Evolutionary conservation across 2,888 invertebrate species (phyloP).

Genomic region (Dasypolia templi): DNA sequence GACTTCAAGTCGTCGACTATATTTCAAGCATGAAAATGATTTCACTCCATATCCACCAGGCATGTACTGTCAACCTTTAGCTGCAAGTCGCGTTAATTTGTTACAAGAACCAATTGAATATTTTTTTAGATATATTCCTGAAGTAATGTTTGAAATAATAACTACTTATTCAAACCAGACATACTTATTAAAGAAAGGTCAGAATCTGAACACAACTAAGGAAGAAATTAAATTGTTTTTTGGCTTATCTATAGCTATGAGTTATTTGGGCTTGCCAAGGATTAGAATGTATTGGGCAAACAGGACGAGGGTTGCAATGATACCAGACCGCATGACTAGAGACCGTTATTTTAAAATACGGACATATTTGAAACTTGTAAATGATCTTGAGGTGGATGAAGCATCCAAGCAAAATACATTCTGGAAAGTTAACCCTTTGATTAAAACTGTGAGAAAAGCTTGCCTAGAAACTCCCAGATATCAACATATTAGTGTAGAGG

Average conservation of each 20-base stretch:
- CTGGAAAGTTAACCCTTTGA: slow-evolving; percentile 4
- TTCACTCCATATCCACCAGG: neutral
- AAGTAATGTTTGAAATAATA: neutral
- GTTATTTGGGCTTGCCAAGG: slow-evolving; percentile 10
- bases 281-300: slow-evolving; percentile 1
- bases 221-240: slow-evolving; percentile 12
- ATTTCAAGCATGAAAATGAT: neutral
- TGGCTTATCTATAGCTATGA: slow-evolving; percentile 5
- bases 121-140: slow-evolving; percentile 8
- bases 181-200: neutral
- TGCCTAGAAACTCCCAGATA: slow-evolving; percentile 11
- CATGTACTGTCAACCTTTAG: slow-evolving; percentile 5
- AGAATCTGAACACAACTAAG: neutral
- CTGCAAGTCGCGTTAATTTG: neutral
- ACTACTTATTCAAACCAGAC: neutral
- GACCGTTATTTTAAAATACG: slow-evolving; percentile 10
- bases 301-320: neutral
- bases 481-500: slow-evolving; percentile 2
- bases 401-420: slow-evolving; percentile 10
- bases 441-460: slow-evolving; percentile 8
- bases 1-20: slow-evolving; percentile 3
- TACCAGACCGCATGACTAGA: slow-evolving; percentile 5
- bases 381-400: neutral
- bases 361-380: slow-evolving; percentile 13
- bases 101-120: slow-evolving; percentile 2